Percentiles rank a stretch among this genome's conserved stretches.
phyloP scores from a whole-genome alignment of 2,888 invertebrate genomes.

The Andrena dorsata region DNA sequence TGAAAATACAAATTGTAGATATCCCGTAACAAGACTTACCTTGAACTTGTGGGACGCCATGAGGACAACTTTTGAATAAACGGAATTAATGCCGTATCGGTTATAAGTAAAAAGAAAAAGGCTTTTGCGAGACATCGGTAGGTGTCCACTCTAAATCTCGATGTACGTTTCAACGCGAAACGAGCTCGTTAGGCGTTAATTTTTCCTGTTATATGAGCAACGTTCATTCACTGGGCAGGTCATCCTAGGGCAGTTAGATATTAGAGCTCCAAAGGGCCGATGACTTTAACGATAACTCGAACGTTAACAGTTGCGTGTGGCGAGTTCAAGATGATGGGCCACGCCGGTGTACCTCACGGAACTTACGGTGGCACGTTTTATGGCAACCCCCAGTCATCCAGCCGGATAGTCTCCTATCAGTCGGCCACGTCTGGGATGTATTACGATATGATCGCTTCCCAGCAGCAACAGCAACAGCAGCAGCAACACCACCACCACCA shows the following conservation, averaged over 20 bases:
- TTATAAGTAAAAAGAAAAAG: too few relatives aligned
- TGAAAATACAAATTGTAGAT: too few relatives aligned
- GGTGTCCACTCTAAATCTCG: too few relatives aligned
- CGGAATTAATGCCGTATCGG: too few relatives aligned
- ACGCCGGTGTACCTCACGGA: conserved; percentile 68
- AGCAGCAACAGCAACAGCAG: conserved; percentile 72
- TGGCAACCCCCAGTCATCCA: conserved; percentile 69
- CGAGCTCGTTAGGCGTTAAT: too few relatives aligned
- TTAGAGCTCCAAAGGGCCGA: neutral
- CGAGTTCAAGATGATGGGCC: conserved; percentile 75
- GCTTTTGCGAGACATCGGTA: too few relatives aligned
- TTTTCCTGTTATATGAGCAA: too few relatives aligned
- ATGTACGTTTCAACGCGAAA: too few relatives aligned
- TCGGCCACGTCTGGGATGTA: conserved; percentile 71
- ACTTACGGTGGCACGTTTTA: conserved; percentile 71
- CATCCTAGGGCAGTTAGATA: neutral
- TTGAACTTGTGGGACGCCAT: too few relatives aligned
- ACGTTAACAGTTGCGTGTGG: conserved; percentile 70
- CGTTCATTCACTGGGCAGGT: too few relatives aligned
- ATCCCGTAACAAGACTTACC: too few relatives aligned
- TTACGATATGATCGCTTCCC: conserved; percentile 78
- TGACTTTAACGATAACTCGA: neutral
- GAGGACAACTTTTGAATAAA: too few relatives aligned
- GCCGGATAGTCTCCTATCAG: conserved; percentile 71
- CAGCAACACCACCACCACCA: conserved; percentile 71